These are phyloP conservation scores for Therioaphis trifolii DNA, from an alignment of 2,888 invertebrate species.

Conservation along the genomic window DNA sequence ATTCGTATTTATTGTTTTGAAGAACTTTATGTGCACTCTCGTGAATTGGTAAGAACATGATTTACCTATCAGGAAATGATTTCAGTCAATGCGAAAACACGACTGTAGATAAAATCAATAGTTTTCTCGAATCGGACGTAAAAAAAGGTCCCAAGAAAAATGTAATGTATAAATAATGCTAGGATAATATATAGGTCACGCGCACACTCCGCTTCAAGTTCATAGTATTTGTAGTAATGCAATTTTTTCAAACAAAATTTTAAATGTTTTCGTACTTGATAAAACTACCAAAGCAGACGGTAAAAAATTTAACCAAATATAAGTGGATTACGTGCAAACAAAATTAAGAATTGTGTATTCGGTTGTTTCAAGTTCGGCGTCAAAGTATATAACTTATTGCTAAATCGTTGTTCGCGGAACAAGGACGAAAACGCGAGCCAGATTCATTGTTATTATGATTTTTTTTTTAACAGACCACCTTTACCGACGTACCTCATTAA, in stretches of 20 bases:
- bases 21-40: too few relatives aligned
- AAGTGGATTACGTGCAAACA: neutral
- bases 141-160: neutral
- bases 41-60: too few relatives aligned
- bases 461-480: neutral
- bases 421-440: neutral
- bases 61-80: too few relatives aligned
- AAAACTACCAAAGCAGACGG: neutral
- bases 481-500: conserved; percentile 2
- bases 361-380: neutral
- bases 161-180: conserved; percentile 6
- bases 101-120: conserved; percentile 38
- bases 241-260: conserved; percentile 1
- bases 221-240: neutral
- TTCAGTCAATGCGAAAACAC: neutral
- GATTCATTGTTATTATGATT: neutral
- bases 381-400: neutral
- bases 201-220: neutral
- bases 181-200: conserved; percentile 44
- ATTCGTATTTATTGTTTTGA: too few relatives aligned
- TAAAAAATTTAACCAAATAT: too few relatives aligned
- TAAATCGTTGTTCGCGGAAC: neutral
- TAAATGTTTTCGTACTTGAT: neutral
- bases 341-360: neutral
- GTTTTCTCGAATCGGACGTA: neutral